phyloP scores from a whole-genome alignment of 2,113 vertebrate genomes.

The Petrocephalus microphthalmus region DNA sequence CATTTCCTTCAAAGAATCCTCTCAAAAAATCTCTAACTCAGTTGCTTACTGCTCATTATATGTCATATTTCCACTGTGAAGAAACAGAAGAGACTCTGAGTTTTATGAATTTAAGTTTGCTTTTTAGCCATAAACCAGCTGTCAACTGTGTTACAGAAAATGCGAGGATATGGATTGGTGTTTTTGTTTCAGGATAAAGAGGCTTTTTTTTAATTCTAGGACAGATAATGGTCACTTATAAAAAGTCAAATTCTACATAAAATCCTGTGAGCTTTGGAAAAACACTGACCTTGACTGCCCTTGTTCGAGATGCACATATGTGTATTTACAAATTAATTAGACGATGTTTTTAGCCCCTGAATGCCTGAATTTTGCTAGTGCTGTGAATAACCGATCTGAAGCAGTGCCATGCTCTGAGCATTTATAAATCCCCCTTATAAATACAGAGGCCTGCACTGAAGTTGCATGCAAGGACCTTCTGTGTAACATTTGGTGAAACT shows the following conservation, averaged over 20 bases:
- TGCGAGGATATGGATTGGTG: background rate
- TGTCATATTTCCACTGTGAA: background rate
- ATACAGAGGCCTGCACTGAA: constrained; percentile 9
- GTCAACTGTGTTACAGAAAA: background rate
- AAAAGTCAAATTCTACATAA: background rate
- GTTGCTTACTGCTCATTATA: background rate
- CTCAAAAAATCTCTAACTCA: background rate
- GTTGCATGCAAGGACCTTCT: constrained; percentile 22
- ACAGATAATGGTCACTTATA: background rate
- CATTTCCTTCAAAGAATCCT: background rate
- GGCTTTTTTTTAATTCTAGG: background rate
- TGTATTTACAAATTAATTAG: background rate
- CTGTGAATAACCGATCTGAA: background rate
- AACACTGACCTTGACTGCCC: background rate
- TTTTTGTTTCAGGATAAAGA: background rate
- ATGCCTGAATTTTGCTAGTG: background rate
- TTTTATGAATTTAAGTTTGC: background rate
- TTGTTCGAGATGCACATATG: background rate
- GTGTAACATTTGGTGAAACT: constrained; percentile 27
- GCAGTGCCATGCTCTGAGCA: background rate
- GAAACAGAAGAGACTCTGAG: background rate
- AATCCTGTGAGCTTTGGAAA: background rate
- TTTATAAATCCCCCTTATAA: background rate
- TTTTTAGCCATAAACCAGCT: background rate
- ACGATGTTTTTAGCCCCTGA: background rate